Percentiles rank a stretch among this genome's conserved stretches.
Evolutionary conservation across 2,797 vertebrate species (phyloP).

Genomic region (Anguilla megastoma): DNA sequence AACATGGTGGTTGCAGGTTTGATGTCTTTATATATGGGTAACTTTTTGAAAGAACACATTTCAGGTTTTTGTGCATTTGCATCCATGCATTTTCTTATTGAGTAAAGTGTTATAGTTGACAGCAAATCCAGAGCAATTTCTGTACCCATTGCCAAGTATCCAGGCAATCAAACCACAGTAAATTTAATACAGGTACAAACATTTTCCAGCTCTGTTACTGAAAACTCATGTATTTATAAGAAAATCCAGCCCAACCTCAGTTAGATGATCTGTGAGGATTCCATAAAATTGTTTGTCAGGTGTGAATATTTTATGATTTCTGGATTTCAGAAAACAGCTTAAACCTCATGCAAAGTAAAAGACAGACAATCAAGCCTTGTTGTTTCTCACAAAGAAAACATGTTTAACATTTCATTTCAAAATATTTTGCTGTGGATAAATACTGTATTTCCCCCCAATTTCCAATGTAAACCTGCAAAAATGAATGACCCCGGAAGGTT

Average conservation of each 20-base stretch:
- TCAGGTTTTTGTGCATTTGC: conserved; percentile 32
- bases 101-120: not conserved
- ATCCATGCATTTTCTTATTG: not conserved
- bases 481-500: not conserved
- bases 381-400: conserved; percentile 21
- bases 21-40: conserved; percentile 25
- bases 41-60: conserved; percentile 23
- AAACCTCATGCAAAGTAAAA: conserved; percentile 21
- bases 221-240: not conserved
- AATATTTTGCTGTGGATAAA: conserved; percentile 19
- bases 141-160: not conserved
- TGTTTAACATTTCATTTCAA: conserved; percentile 10
- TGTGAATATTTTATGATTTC: not conserved
- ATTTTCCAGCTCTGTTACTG: not conserved
- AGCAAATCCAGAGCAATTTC: not conserved
- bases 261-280: not conserved
- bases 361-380: conserved; percentile 26
- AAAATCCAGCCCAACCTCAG: not conserved
- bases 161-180: no score
- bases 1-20: conserved; percentile 26
- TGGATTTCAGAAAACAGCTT: conserved; percentile 24
- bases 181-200: not conserved
- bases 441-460: not conserved
- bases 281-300: conserved; percentile 3
- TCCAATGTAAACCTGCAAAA: not conserved